Conservation (phyloP, 2,888 invertebrate genomes). For the Eumacrocentrus americanus region DNA sequence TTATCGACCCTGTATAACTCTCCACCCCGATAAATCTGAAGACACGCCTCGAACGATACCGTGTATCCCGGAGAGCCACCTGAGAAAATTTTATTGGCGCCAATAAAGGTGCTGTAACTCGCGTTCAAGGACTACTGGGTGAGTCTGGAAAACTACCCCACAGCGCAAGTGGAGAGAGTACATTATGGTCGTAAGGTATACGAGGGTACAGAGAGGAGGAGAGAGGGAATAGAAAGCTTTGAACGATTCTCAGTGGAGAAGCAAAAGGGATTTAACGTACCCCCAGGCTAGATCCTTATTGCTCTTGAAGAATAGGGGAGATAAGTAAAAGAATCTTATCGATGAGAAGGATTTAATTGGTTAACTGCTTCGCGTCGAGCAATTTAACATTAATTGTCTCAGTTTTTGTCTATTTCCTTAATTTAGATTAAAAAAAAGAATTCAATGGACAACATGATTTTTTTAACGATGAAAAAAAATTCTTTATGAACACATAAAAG, state of each 20-base stretch:
- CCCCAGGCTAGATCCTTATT: slow-evolving; percentile 11
- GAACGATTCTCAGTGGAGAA: slow-evolving; percentile 11
- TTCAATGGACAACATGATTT: too few relatives aligned
- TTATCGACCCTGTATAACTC: slow-evolving; percentile 9
- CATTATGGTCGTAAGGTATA: background rate
- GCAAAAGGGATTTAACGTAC: slow-evolving; percentile 13
- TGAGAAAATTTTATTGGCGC: slow-evolving; percentile 26
- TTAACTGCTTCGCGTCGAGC: too few relatives aligned
- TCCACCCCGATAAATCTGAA: slow-evolving; percentile 31
- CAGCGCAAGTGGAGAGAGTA: background rate
- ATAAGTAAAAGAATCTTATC: background rate
- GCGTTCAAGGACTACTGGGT: slow-evolving; percentile 5
- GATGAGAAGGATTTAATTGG: too few relatives aligned
- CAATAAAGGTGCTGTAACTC: slow-evolving; percentile 22
- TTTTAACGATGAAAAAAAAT: too few relatives aligned
- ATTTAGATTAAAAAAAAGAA: too few relatives aligned
- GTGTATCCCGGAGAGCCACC: slow-evolving; percentile 17
- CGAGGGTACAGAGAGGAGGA: background rate
- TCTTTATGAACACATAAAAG: too few relatives aligned
- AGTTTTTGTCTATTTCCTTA: too few relatives aligned
- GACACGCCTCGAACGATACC: slow-evolving; percentile 27
- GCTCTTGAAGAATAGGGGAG: background rate
- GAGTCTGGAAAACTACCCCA: slow-evolving; percentile 10
- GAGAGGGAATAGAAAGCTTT: slow-evolving; percentile 13
- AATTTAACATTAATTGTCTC: too few relatives aligned